These are phyloP conservation scores for Acanthacorydalis orientalis DNA, from an alignment of 2,888 invertebrate species.

Conservation along the genomic window DNA sequence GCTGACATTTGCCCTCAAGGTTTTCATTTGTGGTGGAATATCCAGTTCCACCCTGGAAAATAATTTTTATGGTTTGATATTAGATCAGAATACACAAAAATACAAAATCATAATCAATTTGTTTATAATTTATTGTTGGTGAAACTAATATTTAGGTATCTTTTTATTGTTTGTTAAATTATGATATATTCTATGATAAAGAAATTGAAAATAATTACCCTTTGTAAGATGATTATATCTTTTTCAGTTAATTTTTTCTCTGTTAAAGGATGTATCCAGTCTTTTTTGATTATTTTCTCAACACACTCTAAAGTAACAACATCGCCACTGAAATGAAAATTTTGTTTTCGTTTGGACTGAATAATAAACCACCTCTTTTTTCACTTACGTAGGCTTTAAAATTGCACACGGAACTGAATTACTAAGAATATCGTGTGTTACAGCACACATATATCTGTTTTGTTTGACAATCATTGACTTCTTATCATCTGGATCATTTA, in stretches of 20 bases:
- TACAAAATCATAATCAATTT: too few species aligned
- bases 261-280: slow-evolving; percentile 90
- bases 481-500: slow-evolving; percentile 75
- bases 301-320: slow-evolving; percentile 94
- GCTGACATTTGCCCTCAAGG: slow-evolving; percentile 64
- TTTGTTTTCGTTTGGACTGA: slow-evolving; percentile 1
- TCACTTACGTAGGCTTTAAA: slow-evolving; percentile 64
- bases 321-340: slow-evolving; percentile 57
- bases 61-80: background rate
- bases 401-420: slow-evolving; percentile 92
- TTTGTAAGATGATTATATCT: slow-evolving; percentile 83
- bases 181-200: background rate
- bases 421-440: slow-evolving; percentile 88
- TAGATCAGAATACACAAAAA: too few species aligned
- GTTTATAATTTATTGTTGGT: slow-evolving; percentile 5
- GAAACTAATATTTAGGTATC: slow-evolving; percentile 1
- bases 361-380: background rate
- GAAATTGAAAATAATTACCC: slow-evolving; percentile 33
- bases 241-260: slow-evolving; percentile 67
- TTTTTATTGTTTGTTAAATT: background rate
- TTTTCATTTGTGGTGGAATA: slow-evolving; percentile 75
- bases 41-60: slow-evolving; percentile 78
- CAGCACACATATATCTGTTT: slow-evolving; percentile 92
- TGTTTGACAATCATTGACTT: slow-evolving; percentile 75
- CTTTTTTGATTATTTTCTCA: slow-evolving; percentile 89